These are phyloP conservation scores for Oryzias javanicus DNA, from an alignment of 2,113 vertebrate genomes.

Conservation along the genomic window DNA sequence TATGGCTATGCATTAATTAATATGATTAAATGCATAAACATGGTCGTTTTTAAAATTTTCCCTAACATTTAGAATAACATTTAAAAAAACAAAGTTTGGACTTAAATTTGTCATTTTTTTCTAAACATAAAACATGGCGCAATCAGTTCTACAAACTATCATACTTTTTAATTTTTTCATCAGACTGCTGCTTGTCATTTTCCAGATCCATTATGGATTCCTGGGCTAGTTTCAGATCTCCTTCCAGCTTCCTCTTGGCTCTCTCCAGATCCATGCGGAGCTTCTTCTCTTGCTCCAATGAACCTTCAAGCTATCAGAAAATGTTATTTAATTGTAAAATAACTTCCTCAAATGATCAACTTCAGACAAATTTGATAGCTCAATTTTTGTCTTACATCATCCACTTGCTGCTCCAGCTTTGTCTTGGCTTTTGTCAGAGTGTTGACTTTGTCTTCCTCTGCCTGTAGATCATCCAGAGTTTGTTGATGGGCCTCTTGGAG, in stretches of 20 bases:
- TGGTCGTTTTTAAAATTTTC: neutral
- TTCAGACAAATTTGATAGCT: no score
- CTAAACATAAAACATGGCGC: neutral
- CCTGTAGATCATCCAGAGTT: constrained; percentile 82
- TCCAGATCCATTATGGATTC: constrained; percentile 85
- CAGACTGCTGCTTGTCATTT: constrained; percentile 83
- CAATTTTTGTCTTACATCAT: constrained; percentile 70
- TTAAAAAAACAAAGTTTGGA: no score
- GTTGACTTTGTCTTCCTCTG: constrained; percentile 83
- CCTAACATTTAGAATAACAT: neutral
- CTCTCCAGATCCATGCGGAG: constrained; percentile 84
- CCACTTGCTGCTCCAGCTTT: constrained; percentile 78
- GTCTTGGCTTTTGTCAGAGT: constrained; percentile 76
- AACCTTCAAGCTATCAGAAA: constrained; percentile 79
- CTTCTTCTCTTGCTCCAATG: constrained; percentile 87
- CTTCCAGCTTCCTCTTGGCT: constrained; percentile 83
- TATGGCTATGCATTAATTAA: no score
- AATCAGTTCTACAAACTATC: neutral
- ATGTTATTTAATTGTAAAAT: neutral
- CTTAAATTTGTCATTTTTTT: no score
- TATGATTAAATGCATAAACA: no score
- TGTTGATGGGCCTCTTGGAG: constrained; percentile 91
- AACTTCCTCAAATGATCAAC: no score
- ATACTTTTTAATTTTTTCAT: constrained; percentile 85
- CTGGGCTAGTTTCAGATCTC: constrained; percentile 81